Evolutionary conservation across 2,113 vertebrate species (phyloP).

Genomic region (Vidua chalybeata): DNA sequence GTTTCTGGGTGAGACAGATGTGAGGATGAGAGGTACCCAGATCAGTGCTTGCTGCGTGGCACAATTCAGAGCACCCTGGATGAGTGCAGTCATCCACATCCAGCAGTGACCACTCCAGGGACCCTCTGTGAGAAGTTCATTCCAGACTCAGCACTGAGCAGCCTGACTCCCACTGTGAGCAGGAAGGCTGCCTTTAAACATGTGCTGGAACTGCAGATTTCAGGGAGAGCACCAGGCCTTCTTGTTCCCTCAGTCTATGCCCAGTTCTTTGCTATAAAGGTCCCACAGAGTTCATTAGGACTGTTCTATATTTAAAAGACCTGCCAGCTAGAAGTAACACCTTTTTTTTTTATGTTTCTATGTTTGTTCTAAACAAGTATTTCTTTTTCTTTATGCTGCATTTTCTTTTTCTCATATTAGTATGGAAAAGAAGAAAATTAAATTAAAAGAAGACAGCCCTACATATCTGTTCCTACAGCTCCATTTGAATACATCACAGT

Average conservation of each 20-base stretch:
- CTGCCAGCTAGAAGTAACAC: not conserved
- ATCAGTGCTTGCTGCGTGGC: not conserved
- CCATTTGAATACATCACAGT: not conserved
- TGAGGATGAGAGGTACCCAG: not conserved
- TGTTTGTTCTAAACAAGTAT: not conserved
- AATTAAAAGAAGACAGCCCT: not conserved
- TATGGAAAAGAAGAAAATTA: not conserved
- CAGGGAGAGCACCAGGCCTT: not conserved
- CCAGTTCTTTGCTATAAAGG: not conserved
- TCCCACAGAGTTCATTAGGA: not conserved
- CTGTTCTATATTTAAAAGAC: not conserved
- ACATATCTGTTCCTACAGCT: not conserved
- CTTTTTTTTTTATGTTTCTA: not conserved
- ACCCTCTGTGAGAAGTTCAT: not conserved
- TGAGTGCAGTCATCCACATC: accelerated
- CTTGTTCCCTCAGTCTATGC: not conserved
- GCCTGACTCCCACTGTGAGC: accelerated
- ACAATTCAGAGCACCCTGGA: accelerated
- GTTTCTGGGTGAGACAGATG: not conserved
- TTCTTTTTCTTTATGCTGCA: not conserved
- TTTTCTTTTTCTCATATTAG: not conserved
- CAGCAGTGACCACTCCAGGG: not conserved
- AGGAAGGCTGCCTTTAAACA: not conserved
- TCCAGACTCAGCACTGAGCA: not conserved
- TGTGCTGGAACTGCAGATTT: not conserved